Evolutionary conservation across 2,888 invertebrate species (phyloP), one percentile per base, ranked within the genome.

Genomic region (Gymnocheta viridis): DNA sequence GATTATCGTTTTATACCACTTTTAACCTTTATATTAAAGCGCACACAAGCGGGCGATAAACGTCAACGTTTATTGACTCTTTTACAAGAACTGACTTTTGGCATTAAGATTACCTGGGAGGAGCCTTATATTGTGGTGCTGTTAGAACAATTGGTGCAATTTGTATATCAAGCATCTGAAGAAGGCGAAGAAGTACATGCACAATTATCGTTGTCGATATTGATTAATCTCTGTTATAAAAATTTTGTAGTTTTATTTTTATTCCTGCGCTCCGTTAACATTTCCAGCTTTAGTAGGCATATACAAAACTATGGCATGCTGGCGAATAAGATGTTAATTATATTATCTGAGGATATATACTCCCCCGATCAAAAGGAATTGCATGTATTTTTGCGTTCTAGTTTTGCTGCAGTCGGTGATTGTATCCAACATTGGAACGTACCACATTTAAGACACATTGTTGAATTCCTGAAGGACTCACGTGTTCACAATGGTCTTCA

Each of bases 161-260:
- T 95, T 93, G 93, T 96, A 62, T 93, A 93, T 12, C 93, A 93
- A 2, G 80, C 85, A 0, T 66, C 82, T 0, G 79, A 87, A 0
- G 87, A 87, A 4, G 87, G 84, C 2, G 87, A 89, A 17, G 87
- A 88, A 22, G 44, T 86, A 0, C 87, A 87, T 64, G 88, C 89
- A 0, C 87, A 92, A 38, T 89, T 94, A 58, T 93, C 94, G 0
- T 92, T 96, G 0, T 95, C 96, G 0, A 94, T 96, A 14, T 91
- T 96, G 0, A 95, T 96, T 0, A 96, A 96, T 92, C 91, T 96
- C 3, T 96, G 96, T 90, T 96, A 96, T 88, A 95, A 95, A 86
- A 96, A 96, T 90, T 91, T 95, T 79, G 95, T 96, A 0, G 96
- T 95, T 0, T 93, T 96, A 49, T 95, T 96, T 88, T 94, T 95